These are phyloP conservation scores for Etheostoma nigrum DNA, from an alignment of 2,797 vertebrate species.

Conservation along the genomic window DNA sequence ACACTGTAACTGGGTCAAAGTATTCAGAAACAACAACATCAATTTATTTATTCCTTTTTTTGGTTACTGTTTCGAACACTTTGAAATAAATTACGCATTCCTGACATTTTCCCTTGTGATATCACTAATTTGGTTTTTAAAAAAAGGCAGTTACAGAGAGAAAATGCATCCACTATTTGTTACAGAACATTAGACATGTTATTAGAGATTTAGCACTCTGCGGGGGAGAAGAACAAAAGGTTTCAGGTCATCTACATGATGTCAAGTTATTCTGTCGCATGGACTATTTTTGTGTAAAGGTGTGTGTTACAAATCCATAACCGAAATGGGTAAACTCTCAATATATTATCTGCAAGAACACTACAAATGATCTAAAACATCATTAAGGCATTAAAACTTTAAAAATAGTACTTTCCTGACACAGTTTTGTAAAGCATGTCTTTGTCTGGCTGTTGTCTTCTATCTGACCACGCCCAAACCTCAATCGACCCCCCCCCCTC, in stretches of 20 bases:
- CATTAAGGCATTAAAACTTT: not conserved
- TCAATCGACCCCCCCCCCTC: slow-evolving; percentile 18
- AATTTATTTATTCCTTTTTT: not conserved
- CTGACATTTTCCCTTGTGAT: not conserved
- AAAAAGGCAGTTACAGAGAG: not conserved
- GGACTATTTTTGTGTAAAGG: not conserved
- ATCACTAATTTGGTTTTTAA: not conserved
- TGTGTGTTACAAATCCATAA: slow-evolving; percentile 11
- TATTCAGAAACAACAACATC: not conserved
- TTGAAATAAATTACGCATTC: too few species aligned
- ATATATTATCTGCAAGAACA: not conserved
- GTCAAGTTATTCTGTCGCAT: slow-evolving; percentile 21
- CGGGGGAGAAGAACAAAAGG: slow-evolving; percentile 33
- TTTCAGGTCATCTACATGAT: slow-evolving; percentile 35
- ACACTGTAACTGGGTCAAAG: not conserved
- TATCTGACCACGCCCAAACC: slow-evolving; percentile 38
- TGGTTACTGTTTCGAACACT: not conserved
- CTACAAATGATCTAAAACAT: slow-evolving; percentile 1
- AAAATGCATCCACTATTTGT: slow-evolving; percentile 16
- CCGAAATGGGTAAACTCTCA: slow-evolving; percentile 1
- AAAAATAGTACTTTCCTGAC: not conserved
- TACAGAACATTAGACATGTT: slow-evolving; percentile 34
- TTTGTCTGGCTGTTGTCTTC: slow-evolving; percentile 12
- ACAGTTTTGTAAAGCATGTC: slow-evolving; percentile 7
- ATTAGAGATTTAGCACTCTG: slow-evolving; percentile 31